A percentile compares a stretch with the other conserved stretches of the same genome.
Evolutionary conservation across 2,888 invertebrate genomes (phyloP).

Genomic region (Callosobruchus maculatus): DNA sequence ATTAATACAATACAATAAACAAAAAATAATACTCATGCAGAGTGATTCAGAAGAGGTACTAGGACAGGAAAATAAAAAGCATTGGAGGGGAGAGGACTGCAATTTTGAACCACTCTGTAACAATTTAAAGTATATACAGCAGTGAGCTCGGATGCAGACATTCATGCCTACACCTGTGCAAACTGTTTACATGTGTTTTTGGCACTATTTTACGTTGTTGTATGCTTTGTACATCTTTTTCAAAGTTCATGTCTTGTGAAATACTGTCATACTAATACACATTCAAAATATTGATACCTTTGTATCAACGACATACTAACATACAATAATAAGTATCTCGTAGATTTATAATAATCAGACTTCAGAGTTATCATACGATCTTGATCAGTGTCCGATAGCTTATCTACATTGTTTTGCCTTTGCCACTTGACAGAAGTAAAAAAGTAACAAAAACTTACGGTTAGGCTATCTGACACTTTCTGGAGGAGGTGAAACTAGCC

Average conservation of each 20-base stretch:
- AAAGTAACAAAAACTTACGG: no score
- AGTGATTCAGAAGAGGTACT: background rate
- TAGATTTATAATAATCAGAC: background rate
- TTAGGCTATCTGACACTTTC: no score
- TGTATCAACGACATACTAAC: background rate
- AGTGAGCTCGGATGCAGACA: background rate
- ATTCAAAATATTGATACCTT: background rate
- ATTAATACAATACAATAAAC: conserved; percentile 34
- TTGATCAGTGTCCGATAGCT: no score
- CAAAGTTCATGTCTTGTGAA: background rate
- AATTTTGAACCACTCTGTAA: background rate
- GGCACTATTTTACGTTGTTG: background rate
- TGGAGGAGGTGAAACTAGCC: no score
- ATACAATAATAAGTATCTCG: background rate
- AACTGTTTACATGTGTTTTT: background rate
- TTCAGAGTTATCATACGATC: no score
- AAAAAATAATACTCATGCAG: conserved; percentile 41
- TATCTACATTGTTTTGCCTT: no score
- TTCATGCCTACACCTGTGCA: background rate
- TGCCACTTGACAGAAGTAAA: no score
- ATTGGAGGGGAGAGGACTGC: background rate
- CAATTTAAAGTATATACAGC: background rate
- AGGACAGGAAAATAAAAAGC: background rate
- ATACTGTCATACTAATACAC: background rate
- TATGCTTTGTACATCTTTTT: background rate